Evolutionary conservation across 2,113 vertebrate genomes (phyloP).

Genomic region (Sarotherodon lohbergeri): DNA sequence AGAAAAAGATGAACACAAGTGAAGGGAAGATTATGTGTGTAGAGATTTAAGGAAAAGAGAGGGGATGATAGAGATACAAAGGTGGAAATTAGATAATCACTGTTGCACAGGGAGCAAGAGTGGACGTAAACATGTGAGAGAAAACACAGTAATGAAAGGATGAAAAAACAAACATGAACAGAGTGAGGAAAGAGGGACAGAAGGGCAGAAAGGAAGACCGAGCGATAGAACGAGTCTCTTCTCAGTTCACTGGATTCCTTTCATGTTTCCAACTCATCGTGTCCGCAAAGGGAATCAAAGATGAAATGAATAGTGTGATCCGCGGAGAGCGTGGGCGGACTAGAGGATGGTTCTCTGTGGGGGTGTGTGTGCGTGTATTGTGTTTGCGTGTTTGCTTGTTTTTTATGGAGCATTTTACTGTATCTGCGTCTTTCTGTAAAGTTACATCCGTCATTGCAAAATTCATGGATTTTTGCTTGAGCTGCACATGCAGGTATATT

Average conservation of each 20-base stretch:
- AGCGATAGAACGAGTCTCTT: slow-evolving; percentile 27
- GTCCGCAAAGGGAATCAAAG: slow-evolving; percentile 65
- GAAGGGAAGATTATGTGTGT: not conserved
- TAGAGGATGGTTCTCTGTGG: not conserved
- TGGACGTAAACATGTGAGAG: not conserved
- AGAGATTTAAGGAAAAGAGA: not conserved
- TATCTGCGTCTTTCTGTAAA: not conserved
- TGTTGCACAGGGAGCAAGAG: slow-evolving; percentile 3
- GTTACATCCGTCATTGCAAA: not conserved
- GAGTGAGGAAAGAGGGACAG: not conserved
- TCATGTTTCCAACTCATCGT: slow-evolving; percentile 57
- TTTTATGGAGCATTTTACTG: not conserved
- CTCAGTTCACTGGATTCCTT: slow-evolving; percentile 44
- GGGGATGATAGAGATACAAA: not conserved
- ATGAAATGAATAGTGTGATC: slow-evolving; percentile 59
- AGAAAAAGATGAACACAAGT: not conserved
- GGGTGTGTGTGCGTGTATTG: not conserved
- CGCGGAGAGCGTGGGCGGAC: slow-evolving; percentile 32
- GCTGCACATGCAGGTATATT: not conserved
- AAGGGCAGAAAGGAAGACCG: slow-evolving; percentile 20
- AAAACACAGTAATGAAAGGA: not conserved
- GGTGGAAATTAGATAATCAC: slow-evolving; percentile 16
- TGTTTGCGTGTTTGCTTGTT: not conserved
- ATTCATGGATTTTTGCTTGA: not conserved
- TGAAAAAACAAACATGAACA: not conserved